Conservation (phyloP, 2,113 vertebrate species). For the Labeo catla region DNA sequence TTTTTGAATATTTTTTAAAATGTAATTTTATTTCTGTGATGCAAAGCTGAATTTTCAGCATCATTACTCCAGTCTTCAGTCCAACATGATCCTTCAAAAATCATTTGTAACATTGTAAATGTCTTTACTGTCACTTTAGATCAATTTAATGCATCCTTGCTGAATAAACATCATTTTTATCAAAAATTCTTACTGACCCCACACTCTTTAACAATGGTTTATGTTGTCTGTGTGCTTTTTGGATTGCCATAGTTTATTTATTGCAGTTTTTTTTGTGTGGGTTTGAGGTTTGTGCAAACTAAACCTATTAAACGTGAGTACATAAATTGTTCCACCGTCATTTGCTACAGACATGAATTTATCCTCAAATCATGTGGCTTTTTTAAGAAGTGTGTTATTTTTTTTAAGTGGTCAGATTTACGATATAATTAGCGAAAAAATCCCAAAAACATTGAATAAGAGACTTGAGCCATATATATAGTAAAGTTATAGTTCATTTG, state of each 20-base stretch:
- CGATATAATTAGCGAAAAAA: not conserved
- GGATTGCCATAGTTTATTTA: not conserved
- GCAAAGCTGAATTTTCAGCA: not conserved
- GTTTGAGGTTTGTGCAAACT: no score
- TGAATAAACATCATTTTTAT: not conserved
- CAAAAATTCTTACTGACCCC: not conserved
- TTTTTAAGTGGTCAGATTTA: no score
- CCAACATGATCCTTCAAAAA: not conserved
- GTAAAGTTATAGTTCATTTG: no score
- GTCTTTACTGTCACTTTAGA: not conserved
- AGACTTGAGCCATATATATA: not conserved
- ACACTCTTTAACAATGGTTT: not conserved
- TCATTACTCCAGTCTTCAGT: not conserved
- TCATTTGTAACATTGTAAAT: not conserved
- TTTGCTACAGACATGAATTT: not conserved
- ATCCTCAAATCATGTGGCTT: not conserved
- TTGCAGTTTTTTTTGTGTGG: not conserved
- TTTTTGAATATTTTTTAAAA: not conserved
- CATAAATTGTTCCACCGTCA: not conserved
- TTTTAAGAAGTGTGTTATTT: not conserved
- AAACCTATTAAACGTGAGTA: not conserved
- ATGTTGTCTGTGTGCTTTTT: not conserved
- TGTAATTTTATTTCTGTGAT: not conserved
- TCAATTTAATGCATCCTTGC: not conserved
- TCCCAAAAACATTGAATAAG: not conserved